Evolutionary conservation across 2,113 vertebrate genomes (phyloP).

Genomic region (Apodemus speciosus): DNA sequence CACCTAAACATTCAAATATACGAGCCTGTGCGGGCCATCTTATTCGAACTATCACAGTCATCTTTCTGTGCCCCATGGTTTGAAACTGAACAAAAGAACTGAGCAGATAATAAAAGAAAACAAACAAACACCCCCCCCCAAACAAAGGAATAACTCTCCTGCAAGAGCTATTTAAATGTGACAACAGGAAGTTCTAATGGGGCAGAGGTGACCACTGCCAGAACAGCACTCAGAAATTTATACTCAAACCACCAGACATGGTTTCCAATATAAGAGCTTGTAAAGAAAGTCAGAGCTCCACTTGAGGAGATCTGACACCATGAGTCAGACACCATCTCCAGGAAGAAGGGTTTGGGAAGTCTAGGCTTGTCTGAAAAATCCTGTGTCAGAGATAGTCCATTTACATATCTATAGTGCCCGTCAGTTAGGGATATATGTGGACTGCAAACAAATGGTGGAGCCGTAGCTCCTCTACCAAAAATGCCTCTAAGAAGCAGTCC

Average conservation of each 20-base stretch:
- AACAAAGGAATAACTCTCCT: neutral
- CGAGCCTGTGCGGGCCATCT: neutral
- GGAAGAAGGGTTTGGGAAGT: slow-evolving; percentile 5
- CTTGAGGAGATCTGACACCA: neutral
- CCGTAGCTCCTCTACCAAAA: neutral
- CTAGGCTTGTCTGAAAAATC: neutral
- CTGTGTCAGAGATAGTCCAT: neutral
- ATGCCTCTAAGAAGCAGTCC: neutral
- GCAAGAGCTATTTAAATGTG: neutral
- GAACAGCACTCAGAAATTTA: neutral
- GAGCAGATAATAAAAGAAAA: neutral
- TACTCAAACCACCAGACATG: neutral
- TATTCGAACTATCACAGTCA: neutral
- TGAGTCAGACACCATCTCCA: neutral
- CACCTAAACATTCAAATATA: neutral
- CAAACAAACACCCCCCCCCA: neutral
- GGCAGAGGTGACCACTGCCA: neutral
- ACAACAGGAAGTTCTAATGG: slow-evolving; percentile 9
- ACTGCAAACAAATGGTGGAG: slow-evolving; percentile 17
- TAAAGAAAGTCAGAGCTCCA: slow-evolving; percentile 33
- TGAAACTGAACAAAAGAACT: slow-evolving; percentile 18
- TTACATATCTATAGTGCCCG: neutral
- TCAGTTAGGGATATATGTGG: slow-evolving; percentile 1
- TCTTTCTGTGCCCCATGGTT: neutral
- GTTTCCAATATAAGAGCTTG: neutral